phyloP scores from a whole-genome alignment of 2,797 vertebrate genomes.

The Kryptolebias ocellatus region DNA sequence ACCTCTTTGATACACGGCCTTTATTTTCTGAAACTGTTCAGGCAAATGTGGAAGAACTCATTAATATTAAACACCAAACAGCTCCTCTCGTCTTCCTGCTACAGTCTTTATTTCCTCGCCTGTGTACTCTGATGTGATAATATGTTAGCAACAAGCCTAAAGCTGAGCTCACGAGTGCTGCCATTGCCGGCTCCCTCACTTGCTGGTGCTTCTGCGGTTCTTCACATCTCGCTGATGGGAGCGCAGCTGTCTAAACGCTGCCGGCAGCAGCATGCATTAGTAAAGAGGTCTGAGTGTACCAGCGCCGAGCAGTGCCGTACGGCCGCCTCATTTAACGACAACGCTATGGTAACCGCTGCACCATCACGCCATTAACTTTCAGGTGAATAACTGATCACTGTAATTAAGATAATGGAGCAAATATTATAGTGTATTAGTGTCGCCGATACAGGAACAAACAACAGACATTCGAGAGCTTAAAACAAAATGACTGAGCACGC shows the following conservation, averaged over 20 bases:
- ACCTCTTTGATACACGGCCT: not conserved
- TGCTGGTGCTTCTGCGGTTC: slow-evolving; percentile 32
- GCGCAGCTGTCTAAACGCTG: slow-evolving; percentile 42
- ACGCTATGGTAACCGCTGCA: slow-evolving; percentile 19
- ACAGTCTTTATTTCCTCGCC: not conserved
- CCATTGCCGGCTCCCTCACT: slow-evolving; percentile 17
- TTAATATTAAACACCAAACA: not conserved
- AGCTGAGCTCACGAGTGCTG: slow-evolving; percentile 15
- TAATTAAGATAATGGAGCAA: slow-evolving; percentile 13
- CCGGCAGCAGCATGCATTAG: slow-evolving; percentile 62
- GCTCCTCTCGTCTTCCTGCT: not conserved
- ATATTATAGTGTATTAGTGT: not conserved
- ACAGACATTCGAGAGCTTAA: slow-evolving; percentile 5
- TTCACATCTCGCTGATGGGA: slow-evolving; percentile 53
- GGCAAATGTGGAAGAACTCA: not conserved
- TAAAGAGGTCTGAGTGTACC: slow-evolving; percentile 43
- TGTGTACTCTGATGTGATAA: not conserved
- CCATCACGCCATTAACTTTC: slow-evolving; percentile 14
- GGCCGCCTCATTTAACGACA: slow-evolving; percentile 25
- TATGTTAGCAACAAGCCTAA: slow-evolving; percentile 19
- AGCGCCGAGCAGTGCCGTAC: slow-evolving; percentile 14
- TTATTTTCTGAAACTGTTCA: not conserved
- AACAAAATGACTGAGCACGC: slow-evolving; percentile 8
- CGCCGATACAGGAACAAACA: not conserved
- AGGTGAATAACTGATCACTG: slow-evolving; percentile 25